A percentile compares a stretch with the other conserved stretches of the same genome.
phyloP scores from a whole-genome alignment of 1,140 invertebrate genomes.

The Pomacea maculata region DNA sequence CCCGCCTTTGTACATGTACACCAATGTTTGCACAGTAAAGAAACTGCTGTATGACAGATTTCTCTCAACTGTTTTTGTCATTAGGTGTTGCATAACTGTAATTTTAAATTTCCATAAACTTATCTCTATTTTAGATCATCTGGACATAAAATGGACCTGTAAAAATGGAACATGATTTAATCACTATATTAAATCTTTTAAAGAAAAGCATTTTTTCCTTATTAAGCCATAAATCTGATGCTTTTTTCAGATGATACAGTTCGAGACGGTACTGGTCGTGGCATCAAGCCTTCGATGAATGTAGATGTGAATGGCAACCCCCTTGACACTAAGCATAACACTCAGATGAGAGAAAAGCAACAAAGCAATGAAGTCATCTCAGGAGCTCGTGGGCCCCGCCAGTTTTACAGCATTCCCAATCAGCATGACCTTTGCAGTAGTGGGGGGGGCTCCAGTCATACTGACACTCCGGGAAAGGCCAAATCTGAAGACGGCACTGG shows the following conservation, averaged over 20 bases:
- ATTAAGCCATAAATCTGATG: neutral
- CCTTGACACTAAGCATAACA: conserved; percentile 22
- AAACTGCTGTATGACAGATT: too few relatives aligned
- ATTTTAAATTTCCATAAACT: too few relatives aligned
- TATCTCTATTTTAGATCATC: too few relatives aligned
- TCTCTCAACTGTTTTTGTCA: too few relatives aligned
- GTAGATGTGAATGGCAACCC: conserved; percentile 40
- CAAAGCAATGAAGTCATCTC: conserved; percentile 4
- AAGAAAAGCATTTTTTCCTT: too few relatives aligned
- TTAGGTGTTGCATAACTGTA: too few relatives aligned
- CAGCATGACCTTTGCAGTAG: conserved; percentile 6
- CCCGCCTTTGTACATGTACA: too few relatives aligned
- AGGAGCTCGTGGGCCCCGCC: neutral
- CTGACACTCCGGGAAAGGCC: conserved; percentile 17
- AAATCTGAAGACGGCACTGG: conserved; percentile 2
- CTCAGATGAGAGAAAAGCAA: conserved; percentile 45
- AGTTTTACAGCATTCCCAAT: too few relatives aligned
- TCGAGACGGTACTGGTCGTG: neutral
- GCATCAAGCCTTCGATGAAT: conserved; percentile 18
- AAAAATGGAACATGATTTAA: too few relatives aligned
- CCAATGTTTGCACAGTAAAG: too few relatives aligned
- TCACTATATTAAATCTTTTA: too few relatives aligned
- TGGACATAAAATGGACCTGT: too few relatives aligned
- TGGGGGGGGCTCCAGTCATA: neutral
- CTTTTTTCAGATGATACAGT: conserved; percentile 40